Evolutionary conservation across 2,797 vertebrate species (phyloP).

Genomic region (Dipus sagitta): DNA sequence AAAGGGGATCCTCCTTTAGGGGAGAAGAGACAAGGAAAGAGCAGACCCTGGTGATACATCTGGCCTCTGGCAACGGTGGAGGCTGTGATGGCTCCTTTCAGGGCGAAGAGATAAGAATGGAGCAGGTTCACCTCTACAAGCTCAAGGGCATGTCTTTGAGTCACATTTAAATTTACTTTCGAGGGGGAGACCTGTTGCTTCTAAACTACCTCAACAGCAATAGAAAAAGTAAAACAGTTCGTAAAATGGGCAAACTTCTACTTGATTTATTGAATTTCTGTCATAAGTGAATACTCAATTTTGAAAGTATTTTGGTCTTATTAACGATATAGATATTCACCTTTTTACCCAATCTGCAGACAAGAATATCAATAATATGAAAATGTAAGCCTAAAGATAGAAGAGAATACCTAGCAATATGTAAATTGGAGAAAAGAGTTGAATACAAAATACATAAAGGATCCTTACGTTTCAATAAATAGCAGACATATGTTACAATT

Average conservation of each 20-base stretch:
- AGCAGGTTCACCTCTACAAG: no score
- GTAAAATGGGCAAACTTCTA: background rate
- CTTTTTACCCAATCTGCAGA: background rate
- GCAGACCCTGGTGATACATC: no score
- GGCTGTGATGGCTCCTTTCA: no score
- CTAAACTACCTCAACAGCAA: no score
- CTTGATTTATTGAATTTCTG: background rate
- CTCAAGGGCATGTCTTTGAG: no score
- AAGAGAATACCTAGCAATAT: background rate
- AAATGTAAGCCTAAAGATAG: background rate
- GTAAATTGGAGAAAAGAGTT: background rate
- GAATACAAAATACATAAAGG: background rate
- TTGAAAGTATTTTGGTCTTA: background rate
- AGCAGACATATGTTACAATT: background rate
- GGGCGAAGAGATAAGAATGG: no score
- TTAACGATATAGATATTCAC: background rate
- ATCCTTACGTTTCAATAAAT: background rate
- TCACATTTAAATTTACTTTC: no score
- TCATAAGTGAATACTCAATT: background rate
- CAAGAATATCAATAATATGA: background rate
- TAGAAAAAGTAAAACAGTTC: background rate
- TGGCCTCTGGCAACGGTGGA: no score
- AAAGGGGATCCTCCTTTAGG: no score
- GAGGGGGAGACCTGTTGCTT: no score
- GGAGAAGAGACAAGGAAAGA: no score